Evolutionary conservation across 2,888 invertebrate species (phyloP).

Genomic region (Heteropelma amictum): DNA sequence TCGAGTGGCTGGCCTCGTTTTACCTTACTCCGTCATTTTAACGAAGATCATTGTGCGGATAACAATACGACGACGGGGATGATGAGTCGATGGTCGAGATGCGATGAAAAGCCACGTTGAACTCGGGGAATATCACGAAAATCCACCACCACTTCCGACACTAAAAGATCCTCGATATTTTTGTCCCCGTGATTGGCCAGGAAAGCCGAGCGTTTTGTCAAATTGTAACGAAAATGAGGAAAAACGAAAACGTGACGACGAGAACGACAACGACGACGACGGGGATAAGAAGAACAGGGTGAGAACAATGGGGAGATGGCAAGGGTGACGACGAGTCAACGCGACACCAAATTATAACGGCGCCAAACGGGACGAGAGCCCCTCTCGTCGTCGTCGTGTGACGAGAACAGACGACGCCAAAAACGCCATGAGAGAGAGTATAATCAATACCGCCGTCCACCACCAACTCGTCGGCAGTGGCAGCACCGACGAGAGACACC

Average conservation of each 20-base stretch:
- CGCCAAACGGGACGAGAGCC: conserved; percentile 51
- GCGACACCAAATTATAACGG: conserved; percentile 41
- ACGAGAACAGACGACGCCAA: conserved; percentile 49
- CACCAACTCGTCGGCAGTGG: conserved; percentile 22
- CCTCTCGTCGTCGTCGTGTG: conserved; percentile 51
- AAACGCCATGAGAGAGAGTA: conserved; percentile 39
- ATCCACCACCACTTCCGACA: conserved; percentile 2
- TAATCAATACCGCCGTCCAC: conserved; percentile 48
- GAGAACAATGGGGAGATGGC: conserved; percentile 28
- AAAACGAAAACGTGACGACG: conserved; percentile 5
- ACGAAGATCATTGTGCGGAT: neutral
- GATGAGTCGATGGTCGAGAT: conserved; percentile 9
- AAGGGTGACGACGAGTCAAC: conserved; percentile 28
- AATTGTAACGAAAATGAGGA: too few relatives aligned
- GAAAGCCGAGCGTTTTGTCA: too few relatives aligned
- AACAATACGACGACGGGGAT: neutral
- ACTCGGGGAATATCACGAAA: conserved; percentile 24
- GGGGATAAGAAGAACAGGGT: conserved; percentile 3
- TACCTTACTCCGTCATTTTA: too few relatives aligned
- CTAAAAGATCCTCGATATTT: too few relatives aligned
- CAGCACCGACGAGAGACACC: conserved; percentile 37
- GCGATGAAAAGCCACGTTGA: conserved; percentile 32
- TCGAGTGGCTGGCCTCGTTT: neutral
- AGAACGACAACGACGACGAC: conserved; percentile 17
- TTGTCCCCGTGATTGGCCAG: too few relatives aligned